Base-by-base conservation (phyloP, 1,140 invertebrate genomes). In the Drosophila dunni region DNA sequence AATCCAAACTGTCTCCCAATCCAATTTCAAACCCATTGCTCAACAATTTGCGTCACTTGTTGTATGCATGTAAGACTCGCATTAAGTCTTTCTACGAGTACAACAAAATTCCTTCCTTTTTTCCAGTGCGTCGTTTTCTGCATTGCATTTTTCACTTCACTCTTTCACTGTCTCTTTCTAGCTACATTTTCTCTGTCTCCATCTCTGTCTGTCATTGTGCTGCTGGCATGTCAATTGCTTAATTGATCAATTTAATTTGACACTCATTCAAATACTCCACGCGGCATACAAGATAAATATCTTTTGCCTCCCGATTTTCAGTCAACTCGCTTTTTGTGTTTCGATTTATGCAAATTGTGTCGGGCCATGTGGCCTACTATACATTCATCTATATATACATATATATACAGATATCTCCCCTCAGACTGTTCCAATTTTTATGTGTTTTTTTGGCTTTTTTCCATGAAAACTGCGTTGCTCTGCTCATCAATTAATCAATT, bases 241-340 rank as follows among this genome's bases (percentile, higher is more conserved):
- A 91, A 91, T 91, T 91, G 88, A 91, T 91, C 89, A 91, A 91
- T 88, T 91, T 89, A 91, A 91, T 91, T 91, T 91, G 88, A 91
- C 88, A 91, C 83, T 91, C 84, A 88, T 83, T 77, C 81, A 78
- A 82, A 75, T 76, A 79, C 79, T 82, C 72, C 67, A 68, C 72
- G 75, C 75, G 61, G 38, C 53, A 62, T 54, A 53, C 45, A 85
- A 88, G 82, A 82, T 85, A 86, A 88, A 85, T 85, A 85, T 85
- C 83, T 85, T 82, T 86, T 79, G 83, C 83, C 83, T 81, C 75
- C 69, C 78, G 67, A 78, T 81, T 85, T 81, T 77, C 77, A 81
- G 66, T 72, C 58, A 71, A 71, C 75, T 76, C 53, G 79, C 72
- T 73, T 88, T 77, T 88, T 86, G 83, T 86, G 53, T 83, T 86